Evolutionary conservation across 2,888 invertebrate species (phyloP).

Genomic region (Priocnemis perturbator): DNA sequence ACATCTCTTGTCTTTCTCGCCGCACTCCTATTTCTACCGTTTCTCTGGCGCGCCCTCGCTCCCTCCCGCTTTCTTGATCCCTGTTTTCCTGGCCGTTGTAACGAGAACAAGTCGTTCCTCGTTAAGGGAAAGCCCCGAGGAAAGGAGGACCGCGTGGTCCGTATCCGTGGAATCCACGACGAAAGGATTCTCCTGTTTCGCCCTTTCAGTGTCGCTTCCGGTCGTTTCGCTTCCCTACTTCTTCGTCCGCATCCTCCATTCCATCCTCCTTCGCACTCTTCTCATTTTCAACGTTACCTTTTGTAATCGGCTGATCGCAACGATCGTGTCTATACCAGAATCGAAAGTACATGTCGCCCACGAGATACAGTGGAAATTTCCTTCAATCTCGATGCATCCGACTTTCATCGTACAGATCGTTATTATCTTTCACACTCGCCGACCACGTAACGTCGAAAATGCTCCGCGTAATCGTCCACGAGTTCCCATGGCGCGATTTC

Average conservation of each 20-base stretch:
- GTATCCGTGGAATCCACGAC: slow-evolving; percentile 39
- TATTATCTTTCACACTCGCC: too few relatives aligned
- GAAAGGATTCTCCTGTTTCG: slow-evolving; percentile 38
- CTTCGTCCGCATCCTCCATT: too few relatives aligned
- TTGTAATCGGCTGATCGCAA: background rate
- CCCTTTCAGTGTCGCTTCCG: slow-evolving; percentile 26
- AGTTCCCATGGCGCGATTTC: slow-evolving; percentile 29
- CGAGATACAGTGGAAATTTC: too few relatives aligned
- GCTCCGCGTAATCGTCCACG: slow-evolving; percentile 37
- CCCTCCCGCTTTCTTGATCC: slow-evolving; percentile 42
- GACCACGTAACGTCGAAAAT: background rate
- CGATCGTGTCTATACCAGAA: background rate
- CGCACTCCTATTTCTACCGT: too few relatives aligned
- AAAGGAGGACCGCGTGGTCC: slow-evolving; percentile 26
- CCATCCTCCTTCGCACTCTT: background rate
- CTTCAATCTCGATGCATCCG: too few relatives aligned
- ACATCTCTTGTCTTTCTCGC: slow-evolving; percentile 32
- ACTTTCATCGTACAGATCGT: too few relatives aligned
- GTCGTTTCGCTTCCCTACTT: too few relatives aligned
- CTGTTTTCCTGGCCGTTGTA: slow-evolving; percentile 50
- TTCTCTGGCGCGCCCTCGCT: too few relatives aligned
- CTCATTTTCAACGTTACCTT: background rate
- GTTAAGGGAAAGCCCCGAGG: slow-evolving; percentile 51
- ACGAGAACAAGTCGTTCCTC: slow-evolving; percentile 62
- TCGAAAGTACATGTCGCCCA: too few relatives aligned